Evolutionary conservation across 2,888 invertebrate species (phyloP), one percentile per base, ranked within the genome.

Genomic region (Dryobotodes eremita): DNA sequence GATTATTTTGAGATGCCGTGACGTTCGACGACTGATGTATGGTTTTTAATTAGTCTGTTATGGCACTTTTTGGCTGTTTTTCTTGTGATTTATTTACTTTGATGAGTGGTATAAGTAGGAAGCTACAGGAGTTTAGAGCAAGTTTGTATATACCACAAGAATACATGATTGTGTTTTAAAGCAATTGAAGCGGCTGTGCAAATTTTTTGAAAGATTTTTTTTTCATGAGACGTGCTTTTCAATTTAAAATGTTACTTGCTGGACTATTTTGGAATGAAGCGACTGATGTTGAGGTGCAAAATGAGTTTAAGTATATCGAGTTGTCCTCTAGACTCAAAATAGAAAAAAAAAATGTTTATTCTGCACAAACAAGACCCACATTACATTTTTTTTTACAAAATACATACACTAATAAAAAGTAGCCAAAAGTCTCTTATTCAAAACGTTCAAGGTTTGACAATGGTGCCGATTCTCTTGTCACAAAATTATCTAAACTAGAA

Each of bases 1-100:
- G 93, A 95, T 95, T 86, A 92, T 90, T 88, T 92, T 91, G 90
- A 90, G 86, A 91, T 85, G 89, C 90, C 90, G 90, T 94, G 95
- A 94, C 93, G 91, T 89, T 87, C 85, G 88, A 83, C 89, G 92
- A 92, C 89, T 93, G 92, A 90, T 89, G 78, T 79, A 59, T 50
- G 68, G 74, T 70, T 80, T 80, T 64, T 59, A 85, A 87, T 86
- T 83, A 87, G 80, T 62, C 53, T 20, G 31, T 50, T 81, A 80
- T 75, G 23, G 26, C 59, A 70, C 23, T 62, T 62, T n/a, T 46
- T 68, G 23, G 13, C 36, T 10, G 46, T 57, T 26, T 48, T 68
- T 71, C 57, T 7, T 59, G 11, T 50, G 48, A 70, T 71, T 62
- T 81, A 66, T 81, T 26, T 15, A 57, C 2, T 55, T 31, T n/a